Evolutionary conservation across 1,140 invertebrate genomes (phyloP), one percentile per base, ranked within the genome.

Genomic region (Arctopsyche grandis): DNA sequence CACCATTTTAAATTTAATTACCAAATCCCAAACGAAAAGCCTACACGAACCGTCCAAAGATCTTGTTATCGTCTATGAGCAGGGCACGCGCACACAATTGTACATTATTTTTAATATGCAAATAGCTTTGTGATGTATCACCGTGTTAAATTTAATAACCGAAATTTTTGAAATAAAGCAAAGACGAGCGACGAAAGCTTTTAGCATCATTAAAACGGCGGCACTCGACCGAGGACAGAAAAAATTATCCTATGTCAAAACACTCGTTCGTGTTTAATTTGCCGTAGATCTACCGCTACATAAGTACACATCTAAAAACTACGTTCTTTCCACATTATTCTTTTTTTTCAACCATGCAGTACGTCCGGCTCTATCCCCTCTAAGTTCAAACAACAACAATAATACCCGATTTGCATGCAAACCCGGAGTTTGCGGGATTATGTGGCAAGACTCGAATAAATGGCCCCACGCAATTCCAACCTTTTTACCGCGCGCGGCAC

Each of bases 401-500:
- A 79, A 79, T 76, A 52, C 73, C 71, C 71, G 56, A 79, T 79
- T 79, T 79, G 78, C 78, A 79, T 79, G 78, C 78, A 79, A 78
- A 66, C 78, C 58, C 26, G 22, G 71, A 75, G 19, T 76, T 79
- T 79, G 71, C 43, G 73, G 78, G 71, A 79, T 79, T 79, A 79
- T 75, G 78, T 79, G 78, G 29, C 73, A 75, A 75, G 78, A 79
- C 78, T 76, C 29, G 60, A 69, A 79, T 76, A 76, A 79, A 79
- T 79, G 78, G 78, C 38, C 77, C 12, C 70, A 58, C 78, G 78
- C 78, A 58, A 79, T 79, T 79, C 48, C 58, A 58, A 70, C 73
- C 78, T 69, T 79, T 71, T 56, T 66, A 79, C 78, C 9, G 63
- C 24, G 52, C 21, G 9, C 48, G 56, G 24, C 69, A 63, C 56